A percentile compares a stretch with the other conserved stretches of the same genome.
Conservation (phyloP, 1,140 invertebrate species). For the Papilio glaucus region DNA sequence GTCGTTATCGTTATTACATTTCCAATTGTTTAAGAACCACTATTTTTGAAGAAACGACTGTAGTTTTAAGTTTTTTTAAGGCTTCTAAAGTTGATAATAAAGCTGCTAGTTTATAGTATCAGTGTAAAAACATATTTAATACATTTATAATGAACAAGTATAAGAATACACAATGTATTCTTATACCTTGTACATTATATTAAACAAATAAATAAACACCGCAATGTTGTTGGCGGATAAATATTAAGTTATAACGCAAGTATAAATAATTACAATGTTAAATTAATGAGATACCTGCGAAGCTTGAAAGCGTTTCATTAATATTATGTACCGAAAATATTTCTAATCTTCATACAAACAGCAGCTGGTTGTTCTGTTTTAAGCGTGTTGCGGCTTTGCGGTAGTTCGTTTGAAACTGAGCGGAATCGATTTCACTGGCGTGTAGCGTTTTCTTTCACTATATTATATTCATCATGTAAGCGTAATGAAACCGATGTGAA, state of each 20-base stretch:
- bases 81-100: too few relatives aligned
- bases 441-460: slow-evolving; percentile 15
- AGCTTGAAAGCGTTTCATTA: slow-evolving; percentile 1
- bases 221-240: too few relatives aligned
- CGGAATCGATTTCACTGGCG: slow-evolving; percentile 23
- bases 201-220: too few relatives aligned
- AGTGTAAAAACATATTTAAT: not conserved
- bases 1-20: not conserved
- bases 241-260: too few relatives aligned
- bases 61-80: too few relatives aligned
- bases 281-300: not conserved
- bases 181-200: too few relatives aligned
- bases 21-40: too few relatives aligned
- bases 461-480: slow-evolving; percentile 7
- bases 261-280: not conserved
- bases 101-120: too few relatives aligned
- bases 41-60: too few relatives aligned
- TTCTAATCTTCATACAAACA: slow-evolving; percentile 19
- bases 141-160: not conserved
- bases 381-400: slow-evolving; percentile 31
- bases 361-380: slow-evolving; percentile 19
- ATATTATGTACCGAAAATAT: slow-evolving; percentile 16
- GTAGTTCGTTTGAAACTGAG: slow-evolving; percentile 32
- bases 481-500: not conserved
- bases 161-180: not conserved